Evolutionary conservation across 2,797 vertebrate species (phyloP).

Genomic region (Gallinago solitaria): DNA sequence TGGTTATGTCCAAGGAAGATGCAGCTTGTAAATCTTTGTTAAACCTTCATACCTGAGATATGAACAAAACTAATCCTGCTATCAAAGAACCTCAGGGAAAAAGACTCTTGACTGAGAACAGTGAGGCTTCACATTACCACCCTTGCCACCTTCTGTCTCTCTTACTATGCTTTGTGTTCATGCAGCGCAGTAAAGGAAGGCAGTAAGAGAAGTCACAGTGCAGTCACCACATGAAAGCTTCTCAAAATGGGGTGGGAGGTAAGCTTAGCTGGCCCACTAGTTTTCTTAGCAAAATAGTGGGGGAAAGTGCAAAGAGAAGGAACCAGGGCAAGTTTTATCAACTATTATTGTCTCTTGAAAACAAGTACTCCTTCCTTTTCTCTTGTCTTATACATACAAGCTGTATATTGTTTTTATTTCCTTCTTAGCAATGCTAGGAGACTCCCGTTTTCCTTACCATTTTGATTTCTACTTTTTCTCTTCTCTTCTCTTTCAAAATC

Average conservation of each 20-base stretch:
- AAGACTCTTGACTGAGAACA: not conserved
- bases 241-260: not conserved
- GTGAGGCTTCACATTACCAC: not conserved
- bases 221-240: not conserved
- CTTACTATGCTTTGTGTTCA: not conserved
- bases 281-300: not conserved
- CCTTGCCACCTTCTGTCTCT: not conserved
- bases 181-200: not conserved
- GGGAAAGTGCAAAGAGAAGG: not conserved
- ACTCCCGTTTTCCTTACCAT: not conserved
- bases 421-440: not conserved
- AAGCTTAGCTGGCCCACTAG: not conserved
- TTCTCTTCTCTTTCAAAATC: not conserved
- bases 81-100: not conserved
- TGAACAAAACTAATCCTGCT: not conserved
- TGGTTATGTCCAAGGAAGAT: not conserved
- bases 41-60: not conserved
- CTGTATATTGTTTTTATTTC: accelerated
- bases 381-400: not conserved
- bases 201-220: not conserved
- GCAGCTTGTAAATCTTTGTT: not conserved
- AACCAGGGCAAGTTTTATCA: not conserved
- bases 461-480: not conserved
- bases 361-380: not conserved
- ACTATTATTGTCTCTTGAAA: not conserved